Evolutionary conservation across 2,797 vertebrate species (phyloP).

Genomic region (Parauchenoglanis punctatus): DNA sequence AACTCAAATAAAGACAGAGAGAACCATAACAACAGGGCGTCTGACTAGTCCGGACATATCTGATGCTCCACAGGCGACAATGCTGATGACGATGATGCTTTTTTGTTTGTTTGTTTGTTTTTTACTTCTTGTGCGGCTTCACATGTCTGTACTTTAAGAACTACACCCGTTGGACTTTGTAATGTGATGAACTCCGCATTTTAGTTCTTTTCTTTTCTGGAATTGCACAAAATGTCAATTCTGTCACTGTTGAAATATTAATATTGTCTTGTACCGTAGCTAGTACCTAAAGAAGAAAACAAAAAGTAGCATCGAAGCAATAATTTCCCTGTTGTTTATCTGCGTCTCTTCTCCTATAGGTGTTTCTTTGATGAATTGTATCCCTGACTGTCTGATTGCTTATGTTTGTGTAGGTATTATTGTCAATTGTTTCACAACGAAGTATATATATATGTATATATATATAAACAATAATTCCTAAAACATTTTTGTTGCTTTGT

Average conservation of each 20-base stretch:
- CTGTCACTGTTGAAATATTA: constrained; percentile 76
- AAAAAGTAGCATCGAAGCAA: constrained; percentile 81
- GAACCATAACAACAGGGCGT: background rate
- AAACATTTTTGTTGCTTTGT: constrained; percentile 60
- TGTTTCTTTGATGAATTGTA: constrained; percentile 74
- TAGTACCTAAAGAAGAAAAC: constrained; percentile 72
- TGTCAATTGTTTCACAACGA: constrained; percentile 80
- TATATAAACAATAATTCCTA: constrained; percentile 74
- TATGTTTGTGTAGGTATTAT: constrained; percentile 80
- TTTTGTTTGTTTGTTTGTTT: background rate
- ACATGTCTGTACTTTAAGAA: constrained; percentile 29
- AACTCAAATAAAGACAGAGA: constrained; percentile 54
- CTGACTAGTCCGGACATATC: background rate
- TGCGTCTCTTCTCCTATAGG: constrained; percentile 76
- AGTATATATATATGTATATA: constrained; percentile 68
- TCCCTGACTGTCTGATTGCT: constrained; percentile 77
- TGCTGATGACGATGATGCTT: constrained; percentile 10
- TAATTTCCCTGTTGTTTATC: constrained; percentile 79
- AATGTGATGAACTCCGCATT: constrained; percentile 68
- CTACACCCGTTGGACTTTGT: constrained; percentile 67
- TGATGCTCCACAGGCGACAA: background rate
- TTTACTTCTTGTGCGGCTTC: constrained; percentile 31
- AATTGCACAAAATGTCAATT: constrained; percentile 69
- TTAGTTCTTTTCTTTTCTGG: constrained; percentile 60
- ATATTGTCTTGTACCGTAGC: constrained; percentile 79